Conservation (phyloP, 64 coral and sea anemone species). For the Stichodactyla helianthus region DNA sequence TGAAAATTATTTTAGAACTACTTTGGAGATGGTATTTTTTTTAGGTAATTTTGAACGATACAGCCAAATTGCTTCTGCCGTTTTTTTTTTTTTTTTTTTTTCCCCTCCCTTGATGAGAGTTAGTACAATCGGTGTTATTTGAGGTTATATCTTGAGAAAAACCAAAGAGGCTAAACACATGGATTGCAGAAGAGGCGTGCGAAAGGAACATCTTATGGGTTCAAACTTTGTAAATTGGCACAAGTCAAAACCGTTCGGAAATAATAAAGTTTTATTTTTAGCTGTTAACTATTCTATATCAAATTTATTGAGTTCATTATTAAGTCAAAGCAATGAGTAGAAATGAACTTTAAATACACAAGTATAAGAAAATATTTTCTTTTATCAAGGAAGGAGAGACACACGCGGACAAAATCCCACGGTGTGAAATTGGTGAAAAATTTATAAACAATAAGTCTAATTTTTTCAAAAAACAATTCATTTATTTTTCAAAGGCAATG, state of each 20-base stretch:
- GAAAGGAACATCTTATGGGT: neutral
- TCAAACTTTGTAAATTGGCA: neutral
- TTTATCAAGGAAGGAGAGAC: neutral
- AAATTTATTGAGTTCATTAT: neutral
- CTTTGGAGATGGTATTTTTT: neutral
- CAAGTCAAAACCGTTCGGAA: neutral
- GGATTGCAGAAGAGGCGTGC: neutral
- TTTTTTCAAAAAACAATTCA: neutral
- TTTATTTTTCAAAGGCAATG: neutral
- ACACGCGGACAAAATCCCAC: conserved; percentile 17
- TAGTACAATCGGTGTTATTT: neutral
- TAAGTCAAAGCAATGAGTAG: neutral
- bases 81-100: too few relatives aligned
- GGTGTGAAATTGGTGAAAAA: conserved; percentile 14
- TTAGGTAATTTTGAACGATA: neutral
- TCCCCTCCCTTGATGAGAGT: neutral
- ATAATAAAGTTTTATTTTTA: conserved; percentile 1
- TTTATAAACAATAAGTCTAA: neutral
- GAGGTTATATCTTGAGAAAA: neutral
- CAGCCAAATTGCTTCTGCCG: too few relatives aligned
- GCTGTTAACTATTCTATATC: neutral
- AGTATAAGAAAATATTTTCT: neutral
- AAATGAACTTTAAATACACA: neutral
- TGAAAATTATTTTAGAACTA: neutral
- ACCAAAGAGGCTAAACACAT: neutral